phyloP scores from a whole-genome alignment of 1,140 invertebrate genomes.

The Coelopa frigida region DNA sequence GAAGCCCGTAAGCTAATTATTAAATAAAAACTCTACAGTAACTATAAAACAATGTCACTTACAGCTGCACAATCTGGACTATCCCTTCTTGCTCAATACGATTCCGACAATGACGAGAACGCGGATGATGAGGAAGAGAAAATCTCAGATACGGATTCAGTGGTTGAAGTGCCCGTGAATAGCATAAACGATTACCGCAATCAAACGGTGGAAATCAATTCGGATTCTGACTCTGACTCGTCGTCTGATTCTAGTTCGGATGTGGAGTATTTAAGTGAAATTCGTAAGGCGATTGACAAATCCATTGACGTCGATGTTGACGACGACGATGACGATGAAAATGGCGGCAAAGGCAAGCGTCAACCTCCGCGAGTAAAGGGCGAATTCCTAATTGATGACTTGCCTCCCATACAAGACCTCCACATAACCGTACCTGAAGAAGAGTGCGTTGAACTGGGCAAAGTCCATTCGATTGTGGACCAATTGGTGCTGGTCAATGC shows the following conservation, averaged over 20 bases:
- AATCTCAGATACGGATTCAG: slow-evolving; percentile 8
- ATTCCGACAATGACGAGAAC: slow-evolving; percentile 26
- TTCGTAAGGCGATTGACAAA: slow-evolving; percentile 33
- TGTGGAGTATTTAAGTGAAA: slow-evolving; percentile 27
- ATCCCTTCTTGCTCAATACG: slow-evolving; percentile 29
- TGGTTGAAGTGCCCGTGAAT: slow-evolving; percentile 27
- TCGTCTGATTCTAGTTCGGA: slow-evolving; percentile 26
- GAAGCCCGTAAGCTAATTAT: no score
- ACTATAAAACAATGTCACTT: not conserved
- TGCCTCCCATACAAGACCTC: slow-evolving; percentile 78
- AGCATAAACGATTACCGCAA: slow-evolving; percentile 15
- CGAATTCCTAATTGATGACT: slow-evolving; percentile 52
- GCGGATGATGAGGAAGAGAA: slow-evolving; percentile 4
- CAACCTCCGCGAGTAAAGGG: slow-evolving; percentile 32
- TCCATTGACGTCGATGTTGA: slow-evolving; percentile 21
- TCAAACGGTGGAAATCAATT: slow-evolving; percentile 22
- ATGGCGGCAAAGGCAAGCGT: slow-evolving; percentile 17
- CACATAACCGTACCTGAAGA: slow-evolving; percentile 69
- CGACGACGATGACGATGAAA: slow-evolving; percentile 32
- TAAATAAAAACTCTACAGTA: no score
- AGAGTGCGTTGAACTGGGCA: slow-evolving; percentile 66
- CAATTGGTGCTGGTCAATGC: slow-evolving; percentile 66
- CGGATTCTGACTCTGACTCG: slow-evolving; percentile 22
- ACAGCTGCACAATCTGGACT: slow-evolving; percentile 16
- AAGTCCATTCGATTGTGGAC: slow-evolving; percentile 63